A percentile compares a stretch with the other conserved stretches of the same genome.
These are phyloP conservation scores for Aphodius sticticus DNA, from an alignment of 2,888 invertebrate genomes.

Conservation along the genomic window DNA sequence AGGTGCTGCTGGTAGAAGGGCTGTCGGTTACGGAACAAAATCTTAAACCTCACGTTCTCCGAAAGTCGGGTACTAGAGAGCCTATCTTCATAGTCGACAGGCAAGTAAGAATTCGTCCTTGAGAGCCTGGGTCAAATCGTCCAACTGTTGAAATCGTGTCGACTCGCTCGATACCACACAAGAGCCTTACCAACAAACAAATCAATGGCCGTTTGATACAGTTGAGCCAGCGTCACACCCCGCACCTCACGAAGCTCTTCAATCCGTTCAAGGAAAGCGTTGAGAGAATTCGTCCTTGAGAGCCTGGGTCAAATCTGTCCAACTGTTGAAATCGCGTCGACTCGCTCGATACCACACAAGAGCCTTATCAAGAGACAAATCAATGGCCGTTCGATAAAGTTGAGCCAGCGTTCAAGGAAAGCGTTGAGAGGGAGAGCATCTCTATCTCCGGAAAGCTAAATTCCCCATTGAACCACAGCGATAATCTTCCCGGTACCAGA, in stretches of 20 bases:
- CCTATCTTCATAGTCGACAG: slow-evolving; percentile 27
- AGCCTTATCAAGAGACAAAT: slow-evolving; percentile 29
- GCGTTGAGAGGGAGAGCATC: slow-evolving; percentile 19
- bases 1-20: slow-evolving; percentile 30
- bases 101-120: slow-evolving; percentile 20
- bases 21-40: slow-evolving; percentile 28
- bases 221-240: background rate
- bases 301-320: no score
- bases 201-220: slow-evolving; percentile 34
- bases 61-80: slow-evolving; percentile 17
- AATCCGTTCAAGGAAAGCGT: slow-evolving; percentile 28
- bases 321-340: no score
- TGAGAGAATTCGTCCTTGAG: no score
- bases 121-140: no score
- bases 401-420: background rate
- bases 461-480: slow-evolving; percentile 25
- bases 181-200: slow-evolving; percentile 29
- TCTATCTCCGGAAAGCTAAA: slow-evolving; percentile 22
- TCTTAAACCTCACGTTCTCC: slow-evolving; percentile 20
- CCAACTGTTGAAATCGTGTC: no score
- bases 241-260: slow-evolving; percentile 26
- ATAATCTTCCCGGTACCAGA: background rate
- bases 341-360: no score
- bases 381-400: slow-evolving; percentile 33
- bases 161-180: no score